These are phyloP conservation scores for Xestia sexstrigata DNA, from an alignment of 2,888 invertebrate species.

Conservation along the genomic window DNA sequence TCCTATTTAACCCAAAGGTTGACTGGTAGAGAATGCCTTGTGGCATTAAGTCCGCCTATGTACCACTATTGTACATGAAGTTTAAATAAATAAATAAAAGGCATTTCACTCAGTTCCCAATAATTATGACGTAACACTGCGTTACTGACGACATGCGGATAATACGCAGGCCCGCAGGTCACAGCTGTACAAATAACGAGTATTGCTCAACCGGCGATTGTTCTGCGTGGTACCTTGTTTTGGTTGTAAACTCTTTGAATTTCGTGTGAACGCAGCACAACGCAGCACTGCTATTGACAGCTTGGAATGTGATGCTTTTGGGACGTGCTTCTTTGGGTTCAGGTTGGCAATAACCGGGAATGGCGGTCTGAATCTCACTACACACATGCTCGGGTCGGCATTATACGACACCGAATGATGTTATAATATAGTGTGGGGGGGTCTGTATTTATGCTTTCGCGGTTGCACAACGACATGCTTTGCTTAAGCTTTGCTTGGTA, in stretches of 20 bases:
- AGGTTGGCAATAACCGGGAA: not conserved
- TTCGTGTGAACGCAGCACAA: constrained; percentile 54
- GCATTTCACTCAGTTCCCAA: constrained; percentile 5
- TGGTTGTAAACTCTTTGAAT: constrained; percentile 56
- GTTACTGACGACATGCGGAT: constrained; percentile 19
- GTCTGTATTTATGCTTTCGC: too few species aligned
- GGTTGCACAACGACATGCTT: too few species aligned
- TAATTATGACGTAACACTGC: constrained; percentile 11
- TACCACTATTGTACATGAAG: too few species aligned
- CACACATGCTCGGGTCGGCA: not conserved
- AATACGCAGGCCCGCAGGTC: constrained; percentile 25
- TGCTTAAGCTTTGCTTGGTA: too few species aligned
- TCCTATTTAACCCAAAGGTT: too few species aligned
- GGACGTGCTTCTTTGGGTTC: constrained; percentile 6
- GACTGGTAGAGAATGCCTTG: too few species aligned
- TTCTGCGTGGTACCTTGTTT: constrained; percentile 65
- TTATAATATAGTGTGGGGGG: too few species aligned
- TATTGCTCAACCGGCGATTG: constrained; percentile 70
- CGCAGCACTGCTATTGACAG: constrained; percentile 31
- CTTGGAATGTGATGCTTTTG: constrained; percentile 19
- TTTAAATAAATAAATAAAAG: too few species aligned
- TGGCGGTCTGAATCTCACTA: not conserved
- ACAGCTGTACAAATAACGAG: constrained; percentile 68
- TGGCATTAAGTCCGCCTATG: too few species aligned
- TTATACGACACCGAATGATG: too few species aligned